Base-by-base conservation (phyloP, 2,888 invertebrate species). In the Melitaea athalia region DNA sequence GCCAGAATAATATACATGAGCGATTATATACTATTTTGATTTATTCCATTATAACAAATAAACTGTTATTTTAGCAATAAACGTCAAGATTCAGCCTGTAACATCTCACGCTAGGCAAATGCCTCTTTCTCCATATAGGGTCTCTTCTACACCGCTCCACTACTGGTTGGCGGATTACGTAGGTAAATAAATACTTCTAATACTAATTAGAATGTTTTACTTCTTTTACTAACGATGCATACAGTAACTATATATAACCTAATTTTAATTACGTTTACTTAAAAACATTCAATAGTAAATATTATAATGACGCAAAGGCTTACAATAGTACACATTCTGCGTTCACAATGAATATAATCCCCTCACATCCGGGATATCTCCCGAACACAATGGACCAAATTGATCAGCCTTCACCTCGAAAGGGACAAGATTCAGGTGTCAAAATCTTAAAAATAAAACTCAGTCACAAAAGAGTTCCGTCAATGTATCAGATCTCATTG, bases 391-490 rank as follows among this genome's bases (percentile, higher is more conserved):
- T 78, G 79, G 77, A 79, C 79, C 80, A 83, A 86, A 88, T 85
- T 85, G 86, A 89, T 89, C 87, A 85, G 82, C 76, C 80, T 80
- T 78, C 83, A 78, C 78, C 79, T 80, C 78, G 77, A 85, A 86
- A 87, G 79, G 85, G 86, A 86, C 76, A 75, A 82, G 81, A 84
- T 89, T 92, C 92, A 91, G 92, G 92, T 92, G 92, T 91, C 90
- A 90, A 78, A 77, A 78, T 80, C 76, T 81, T 79, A 81, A 83
- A 81, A 84, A 85, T 82, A 83, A 83, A 85, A 79, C 77, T 81
- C 81, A 87, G 85, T 86, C 84, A 88, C 77, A 78, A 79, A 74
- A 71, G 78, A 82, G 81, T 87, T 86, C 85, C 86, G 89, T 89
- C 89, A 86, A 85, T 86, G 88, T 88, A 91, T 91, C 90, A 88